Percentiles rank a stretch among this genome's conserved stretches.
phyloP scores from a whole-genome alignment of 1,140 invertebrate species.

The Zophobas atratus region DNA sequence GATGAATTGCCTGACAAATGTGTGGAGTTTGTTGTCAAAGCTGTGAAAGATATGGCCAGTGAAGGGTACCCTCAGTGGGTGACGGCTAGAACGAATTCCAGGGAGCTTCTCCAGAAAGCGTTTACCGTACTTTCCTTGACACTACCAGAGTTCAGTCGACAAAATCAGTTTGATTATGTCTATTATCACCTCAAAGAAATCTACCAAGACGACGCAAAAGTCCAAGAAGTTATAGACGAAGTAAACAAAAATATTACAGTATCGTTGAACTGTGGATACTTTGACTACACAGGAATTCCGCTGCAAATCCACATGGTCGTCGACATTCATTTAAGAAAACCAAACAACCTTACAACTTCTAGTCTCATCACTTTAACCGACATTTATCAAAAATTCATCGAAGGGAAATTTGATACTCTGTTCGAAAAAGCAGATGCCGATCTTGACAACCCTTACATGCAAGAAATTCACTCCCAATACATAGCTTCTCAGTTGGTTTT shows the following conservation, averaged over 20 bases:
- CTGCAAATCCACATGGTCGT: slow-evolving; percentile 15
- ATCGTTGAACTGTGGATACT: slow-evolving; percentile 5
- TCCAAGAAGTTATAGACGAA: neutral
- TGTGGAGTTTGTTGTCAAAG: neutral
- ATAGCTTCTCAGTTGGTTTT: neutral
- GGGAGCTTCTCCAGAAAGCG: neutral
- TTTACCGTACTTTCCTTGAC: neutral
- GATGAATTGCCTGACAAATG: slow-evolving; percentile 7
- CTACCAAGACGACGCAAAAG: neutral
- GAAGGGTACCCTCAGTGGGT: slow-evolving; percentile 10
- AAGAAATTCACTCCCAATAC: slow-evolving; percentile 2
- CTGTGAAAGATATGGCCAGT: neutral
- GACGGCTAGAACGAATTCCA: neutral
- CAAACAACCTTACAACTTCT: neutral
- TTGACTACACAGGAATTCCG: slow-evolving; percentile 11
- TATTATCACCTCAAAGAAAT: neutral
- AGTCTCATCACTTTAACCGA: slow-evolving; percentile 13
- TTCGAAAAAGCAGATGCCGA: slow-evolving; percentile 22
- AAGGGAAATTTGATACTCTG: slow-evolving; percentile 14
- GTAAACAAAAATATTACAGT: neutral
- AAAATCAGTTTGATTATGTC: slow-evolving; percentile 13
- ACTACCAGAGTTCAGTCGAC: neutral
- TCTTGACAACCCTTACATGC: slow-evolving; percentile 9
- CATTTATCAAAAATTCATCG: slow-evolving; percentile 19
- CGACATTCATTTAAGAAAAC: neutral